A percentile compares a stretch with the other conserved stretches of the same genome.
Evolutionary conservation across 2,888 invertebrate species (phyloP).

Genomic region (Zygogramma bicolorata): DNA sequence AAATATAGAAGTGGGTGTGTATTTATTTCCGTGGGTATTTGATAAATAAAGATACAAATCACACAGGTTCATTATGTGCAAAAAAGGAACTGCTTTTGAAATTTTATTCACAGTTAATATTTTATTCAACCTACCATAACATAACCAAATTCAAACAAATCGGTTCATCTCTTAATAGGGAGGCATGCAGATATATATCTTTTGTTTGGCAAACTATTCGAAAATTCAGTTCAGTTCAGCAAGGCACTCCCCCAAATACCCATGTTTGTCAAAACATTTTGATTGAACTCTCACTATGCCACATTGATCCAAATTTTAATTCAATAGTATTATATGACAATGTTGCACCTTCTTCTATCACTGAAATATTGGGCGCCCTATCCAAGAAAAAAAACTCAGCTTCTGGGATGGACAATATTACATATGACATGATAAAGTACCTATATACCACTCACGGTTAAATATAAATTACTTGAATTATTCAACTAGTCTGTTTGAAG

Average conservation of each 20-base stretch:
- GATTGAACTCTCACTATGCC: too few relatives aligned
- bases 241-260: not conserved
- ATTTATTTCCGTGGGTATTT: too few relatives aligned
- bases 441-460: too few relatives aligned
- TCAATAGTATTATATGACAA: not conserved
- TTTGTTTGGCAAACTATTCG: slow-evolving; percentile 17
- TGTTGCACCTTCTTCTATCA: not conserved
- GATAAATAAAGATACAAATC: too few relatives aligned
- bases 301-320: not conserved
- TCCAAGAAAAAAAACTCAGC: slow-evolving; percentile 15
- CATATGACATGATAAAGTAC: slow-evolving; percentile 15
- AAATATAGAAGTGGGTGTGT: too few relatives aligned
- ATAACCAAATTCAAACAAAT: slow-evolving; percentile 21
- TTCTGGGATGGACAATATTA: slow-evolving; percentile 20
- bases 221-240: slow-evolving; percentile 7
- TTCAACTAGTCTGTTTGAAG: too few relatives aligned
- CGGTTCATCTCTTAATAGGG: slow-evolving; percentile 15
- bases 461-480: too few relatives aligned
- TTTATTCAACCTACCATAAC: too few relatives aligned
- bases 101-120: too few relatives aligned
- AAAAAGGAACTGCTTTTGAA: too few relatives aligned
- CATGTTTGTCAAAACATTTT: too few relatives aligned
- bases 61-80: too few relatives aligned
- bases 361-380: not conserved
- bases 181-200: slow-evolving; percentile 11